These are phyloP conservation scores for Pachyrhynchus sulphureomaculatus DNA, from an alignment of 1,140 invertebrate species.

Conservation along the genomic window DNA sequence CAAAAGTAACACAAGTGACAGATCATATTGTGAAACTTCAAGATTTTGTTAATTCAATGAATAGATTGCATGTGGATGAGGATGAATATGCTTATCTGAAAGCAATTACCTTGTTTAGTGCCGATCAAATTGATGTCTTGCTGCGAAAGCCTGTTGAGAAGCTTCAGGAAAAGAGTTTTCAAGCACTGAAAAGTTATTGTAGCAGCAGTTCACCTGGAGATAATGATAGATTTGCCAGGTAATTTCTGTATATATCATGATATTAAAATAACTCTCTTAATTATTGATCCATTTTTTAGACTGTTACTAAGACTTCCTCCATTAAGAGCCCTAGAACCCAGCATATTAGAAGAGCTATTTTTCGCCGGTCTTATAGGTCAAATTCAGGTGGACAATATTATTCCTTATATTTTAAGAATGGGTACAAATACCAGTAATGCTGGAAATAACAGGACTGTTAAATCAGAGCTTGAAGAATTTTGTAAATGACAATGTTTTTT, in stretches of 20 bases:
- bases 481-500: slow-evolving; percentile 53
- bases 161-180: slow-evolving; percentile 73
- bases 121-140: slow-evolving; percentile 53
- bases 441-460: slow-evolving; percentile 39
- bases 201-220: slow-evolving; percentile 54
- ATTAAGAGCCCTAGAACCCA: slow-evolving; percentile 73
- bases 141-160: slow-evolving; percentile 57
- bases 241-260: slow-evolving; percentile 14
- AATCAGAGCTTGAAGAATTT: slow-evolving; percentile 46
- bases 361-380: slow-evolving; percentile 90
- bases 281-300: slow-evolving; percentile 31
- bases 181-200: slow-evolving; percentile 66
- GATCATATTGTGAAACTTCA: slow-evolving; percentile 82
- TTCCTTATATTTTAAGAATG: slow-evolving; percentile 89
- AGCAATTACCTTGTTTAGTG: slow-evolving; percentile 78
- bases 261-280: not conserved
- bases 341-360: slow-evolving; percentile 88
- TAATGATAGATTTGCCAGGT: slow-evolving; percentile 64
- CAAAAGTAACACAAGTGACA: slow-evolving; percentile 74
- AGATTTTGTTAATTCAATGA: slow-evolving; percentile 77
- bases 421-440: slow-evolving; percentile 44
- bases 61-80: slow-evolving; percentile 73
- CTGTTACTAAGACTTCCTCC: slow-evolving; percentile 73
- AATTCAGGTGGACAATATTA: slow-evolving; percentile 88
- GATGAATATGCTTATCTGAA: slow-evolving; percentile 91